Percentiles rank a stretch among this genome's conserved stretches.
Conservation (phyloP, 2,888 invertebrate species). For the Eudasyphora cyanicolor region DNA sequence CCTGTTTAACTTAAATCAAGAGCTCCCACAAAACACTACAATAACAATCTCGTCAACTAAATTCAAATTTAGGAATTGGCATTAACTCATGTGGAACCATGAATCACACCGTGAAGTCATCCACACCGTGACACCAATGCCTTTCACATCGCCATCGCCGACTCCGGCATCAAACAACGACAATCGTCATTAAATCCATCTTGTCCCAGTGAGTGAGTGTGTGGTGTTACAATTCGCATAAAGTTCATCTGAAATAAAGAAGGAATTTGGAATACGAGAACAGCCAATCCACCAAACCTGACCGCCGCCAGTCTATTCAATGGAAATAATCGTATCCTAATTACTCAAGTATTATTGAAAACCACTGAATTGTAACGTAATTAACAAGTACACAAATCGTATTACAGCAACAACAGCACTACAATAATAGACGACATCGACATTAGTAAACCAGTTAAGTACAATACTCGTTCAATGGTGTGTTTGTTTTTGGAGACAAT, state of each 20-base stretch:
- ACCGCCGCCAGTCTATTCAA: not conserved
- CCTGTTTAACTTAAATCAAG: conserved; percentile 63
- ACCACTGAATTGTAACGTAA: conserved; percentile 73
- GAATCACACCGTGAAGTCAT: not conserved
- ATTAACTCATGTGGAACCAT: conserved; percentile 18
- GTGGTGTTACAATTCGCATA: conserved; percentile 1
- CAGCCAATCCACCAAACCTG: not conserved
- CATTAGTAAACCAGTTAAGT: not conserved
- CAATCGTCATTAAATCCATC: conserved; percentile 37
- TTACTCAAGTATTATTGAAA: conserved; percentile 77
- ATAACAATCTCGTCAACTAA: not conserved
- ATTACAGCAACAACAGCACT: conserved; percentile 32
- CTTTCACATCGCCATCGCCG: conserved; percentile 21
- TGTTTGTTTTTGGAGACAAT: not conserved
- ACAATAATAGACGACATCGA: conserved; percentile 30
- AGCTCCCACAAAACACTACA: conserved; percentile 2
- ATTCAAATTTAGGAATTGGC: conserved; percentile 15
- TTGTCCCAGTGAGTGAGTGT: not conserved
- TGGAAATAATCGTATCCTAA: conserved; percentile 69
- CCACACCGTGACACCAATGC: not conserved
- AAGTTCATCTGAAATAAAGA: no score
- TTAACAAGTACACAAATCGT: conserved; percentile 69
- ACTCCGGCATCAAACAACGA: not conserved
- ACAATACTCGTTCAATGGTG: not conserved
- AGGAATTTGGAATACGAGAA: no score